Percentiles rank a stretch among this genome's conserved stretches.
Conservation (phyloP, 2,113 vertebrate species). For the Macquaria australasica region DNA sequence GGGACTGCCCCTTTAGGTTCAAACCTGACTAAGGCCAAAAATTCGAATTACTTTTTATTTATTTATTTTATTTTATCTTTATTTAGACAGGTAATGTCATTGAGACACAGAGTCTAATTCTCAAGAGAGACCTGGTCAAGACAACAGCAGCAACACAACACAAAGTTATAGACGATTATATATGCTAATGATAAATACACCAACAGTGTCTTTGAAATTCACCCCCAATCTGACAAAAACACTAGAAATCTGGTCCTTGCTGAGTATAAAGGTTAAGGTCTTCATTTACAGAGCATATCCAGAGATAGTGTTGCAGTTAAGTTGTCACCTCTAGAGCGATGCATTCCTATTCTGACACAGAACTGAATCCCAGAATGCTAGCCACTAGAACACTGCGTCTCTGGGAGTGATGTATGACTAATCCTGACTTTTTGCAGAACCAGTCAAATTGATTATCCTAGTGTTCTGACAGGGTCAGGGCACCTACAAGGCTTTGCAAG, state of each 20-base stretch:
- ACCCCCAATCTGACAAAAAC: neutral
- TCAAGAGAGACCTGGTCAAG: too few relatives aligned
- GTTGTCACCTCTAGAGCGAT: neutral
- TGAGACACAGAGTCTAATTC: too few relatives aligned
- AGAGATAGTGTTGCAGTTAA: neutral
- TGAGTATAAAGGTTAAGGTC: neutral
- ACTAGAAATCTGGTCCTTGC: neutral
- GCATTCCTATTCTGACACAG: too few relatives aligned
- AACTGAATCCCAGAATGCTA: neutral
- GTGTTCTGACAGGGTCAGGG: constrained; percentile 20
- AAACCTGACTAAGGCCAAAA: too few relatives aligned
- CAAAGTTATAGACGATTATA: too few relatives aligned
- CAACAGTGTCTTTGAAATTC: neutral
- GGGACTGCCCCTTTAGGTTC: neutral
- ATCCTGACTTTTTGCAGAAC: neutral
- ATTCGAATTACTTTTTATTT: too few relatives aligned
- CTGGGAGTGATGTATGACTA: neutral
- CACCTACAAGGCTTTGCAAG: neutral
- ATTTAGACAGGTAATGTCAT: too few relatives aligned
- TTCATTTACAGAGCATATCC: neutral
- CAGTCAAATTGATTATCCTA: neutral
- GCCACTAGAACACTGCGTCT: neutral
- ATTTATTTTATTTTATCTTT: too few relatives aligned
- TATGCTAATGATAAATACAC: neutral
- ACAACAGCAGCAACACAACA: too few relatives aligned